These are phyloP conservation scores for Dermochelys coriacea DNA, from an alignment of 2,797 vertebrate species.

Conservation along the genomic window DNA sequence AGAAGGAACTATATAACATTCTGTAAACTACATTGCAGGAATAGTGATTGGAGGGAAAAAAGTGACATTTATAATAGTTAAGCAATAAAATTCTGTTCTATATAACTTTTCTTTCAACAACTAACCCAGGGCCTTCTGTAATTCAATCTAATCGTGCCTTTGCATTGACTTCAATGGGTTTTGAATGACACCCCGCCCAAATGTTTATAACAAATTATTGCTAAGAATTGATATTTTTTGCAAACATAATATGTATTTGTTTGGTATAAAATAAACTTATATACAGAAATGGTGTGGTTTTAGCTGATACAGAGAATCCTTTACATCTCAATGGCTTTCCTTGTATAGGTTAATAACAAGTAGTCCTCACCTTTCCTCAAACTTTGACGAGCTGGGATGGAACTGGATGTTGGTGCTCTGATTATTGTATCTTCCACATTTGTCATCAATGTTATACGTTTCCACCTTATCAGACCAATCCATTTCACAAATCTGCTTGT, in stretches of 20 bases:
- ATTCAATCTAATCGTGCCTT: rapidly evolving
- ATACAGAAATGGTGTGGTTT: background rate
- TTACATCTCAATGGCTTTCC: background rate
- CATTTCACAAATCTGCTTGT: slow-evolving; percentile 87
- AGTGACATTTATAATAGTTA: background rate
- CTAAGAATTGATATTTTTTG: background rate
- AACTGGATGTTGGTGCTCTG: slow-evolving; percentile 84
- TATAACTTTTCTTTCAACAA: background rate
- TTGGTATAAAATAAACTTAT: background rate
- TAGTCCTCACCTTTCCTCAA: slow-evolving; percentile 88
- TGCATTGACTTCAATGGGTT: background rate
- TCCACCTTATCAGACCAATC: slow-evolving; percentile 94
- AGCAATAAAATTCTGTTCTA: background rate
- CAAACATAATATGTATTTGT: background rate
- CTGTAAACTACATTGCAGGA: background rate
- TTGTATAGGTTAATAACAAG: background rate
- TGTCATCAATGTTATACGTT: slow-evolving; percentile 86
- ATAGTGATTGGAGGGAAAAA: background rate
- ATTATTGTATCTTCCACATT: slow-evolving; percentile 82
- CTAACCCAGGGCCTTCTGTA: background rate
- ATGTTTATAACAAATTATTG: background rate
- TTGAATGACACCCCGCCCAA: background rate
- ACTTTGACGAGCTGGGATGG: slow-evolving; percentile 83
- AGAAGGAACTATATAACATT: background rate
- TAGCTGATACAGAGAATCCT: background rate